phyloP scores from a whole-genome alignment of 2,113 vertebrate genomes.

The Galemys pyrenaicus region DNA sequence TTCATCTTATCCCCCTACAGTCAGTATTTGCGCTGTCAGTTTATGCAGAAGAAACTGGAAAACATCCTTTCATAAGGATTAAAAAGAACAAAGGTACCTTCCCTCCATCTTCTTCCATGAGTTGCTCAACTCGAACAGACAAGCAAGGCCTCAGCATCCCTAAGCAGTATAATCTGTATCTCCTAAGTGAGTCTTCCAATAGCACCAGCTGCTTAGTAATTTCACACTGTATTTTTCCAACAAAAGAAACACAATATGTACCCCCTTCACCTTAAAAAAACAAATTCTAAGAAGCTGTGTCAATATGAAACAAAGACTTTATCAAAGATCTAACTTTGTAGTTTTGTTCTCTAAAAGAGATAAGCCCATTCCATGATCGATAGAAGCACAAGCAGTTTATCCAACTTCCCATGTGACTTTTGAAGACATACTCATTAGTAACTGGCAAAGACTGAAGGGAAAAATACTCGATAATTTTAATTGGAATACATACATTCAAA shows the following conservation, averaged over 20 bases:
- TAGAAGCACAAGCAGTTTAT: constrained; percentile 75
- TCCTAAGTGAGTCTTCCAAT: constrained; percentile 71
- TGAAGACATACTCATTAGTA: constrained; percentile 64
- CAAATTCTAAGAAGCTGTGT: constrained; percentile 84
- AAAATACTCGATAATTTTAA: constrained; percentile 49
- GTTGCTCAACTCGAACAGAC: constrained; percentile 23
- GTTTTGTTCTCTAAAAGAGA: constrained; percentile 81
- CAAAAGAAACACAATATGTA: constrained; percentile 79
- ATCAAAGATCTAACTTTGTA: constrained; percentile 80
- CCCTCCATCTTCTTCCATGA: rapidly evolving
- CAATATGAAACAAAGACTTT: constrained; percentile 85
- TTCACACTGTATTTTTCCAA: constrained; percentile 75
- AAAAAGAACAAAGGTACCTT: background rate
- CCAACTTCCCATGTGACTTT: constrained; percentile 74
- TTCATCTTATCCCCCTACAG: rapidly evolving
- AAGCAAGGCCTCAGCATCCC: constrained; percentile 7
- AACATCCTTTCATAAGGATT: background rate
- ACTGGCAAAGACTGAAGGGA: constrained; percentile 34
- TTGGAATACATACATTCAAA: background rate
- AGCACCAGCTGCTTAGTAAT: constrained; percentile 81
- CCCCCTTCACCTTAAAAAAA: constrained; percentile 80
- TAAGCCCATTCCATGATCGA: constrained; percentile 80
- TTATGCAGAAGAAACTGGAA: background rate
- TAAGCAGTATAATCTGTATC: constrained; percentile 55
- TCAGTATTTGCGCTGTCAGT: background rate